Evolutionary conservation across 2,797 vertebrate species (phyloP), one percentile per base, ranked within the genome.

Genomic region (Phataginus tetradactyla): DNA sequence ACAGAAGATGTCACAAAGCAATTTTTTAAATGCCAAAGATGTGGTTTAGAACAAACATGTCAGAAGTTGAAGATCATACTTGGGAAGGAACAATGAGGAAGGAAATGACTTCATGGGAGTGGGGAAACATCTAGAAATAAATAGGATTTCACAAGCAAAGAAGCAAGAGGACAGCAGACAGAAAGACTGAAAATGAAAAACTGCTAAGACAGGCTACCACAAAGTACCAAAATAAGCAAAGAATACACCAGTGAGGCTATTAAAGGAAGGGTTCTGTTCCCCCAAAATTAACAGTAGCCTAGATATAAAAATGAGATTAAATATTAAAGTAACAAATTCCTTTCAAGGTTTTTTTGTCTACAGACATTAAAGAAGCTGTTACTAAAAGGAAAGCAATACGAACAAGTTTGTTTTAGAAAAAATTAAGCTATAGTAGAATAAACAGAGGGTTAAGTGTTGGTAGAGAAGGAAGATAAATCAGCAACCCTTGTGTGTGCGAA

Each of bases 301-400:
- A 87, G 49, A 87, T 86, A 75, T 23, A 93, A 96, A 14, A 92
- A 79, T 63, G 69, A 84, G 17, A 90, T 21, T 61, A 90, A 86
- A 94, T 64, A 59, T 59, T 93, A 11, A 61, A 34, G 79, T 42
- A 45, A 72, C 66, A 86, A 91, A 89, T 78, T 77, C 29, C 39
- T 75, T 83, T 66, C 39, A 80, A 87, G 61, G 12, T 53, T 84
- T 68, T 68, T 95, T 86, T 77, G 77, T 45, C 72, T 80, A 72
- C 6, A 91, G n/a, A 39, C 42, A 75, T 68, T 78, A 91, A 81
- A 79, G 25, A 63, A 95, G 20, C 1, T 96, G 17, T 66, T 86
- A 83, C 78, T 49, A 81, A 79, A n/a, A 93, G 29, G 37, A 92
- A 94, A 83, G 64, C 74, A 78, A 86, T 42, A 45, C 66, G 18